phyloP scores from a whole-genome alignment of 2,113 vertebrate species.

The Calyptomena viridis region DNA sequence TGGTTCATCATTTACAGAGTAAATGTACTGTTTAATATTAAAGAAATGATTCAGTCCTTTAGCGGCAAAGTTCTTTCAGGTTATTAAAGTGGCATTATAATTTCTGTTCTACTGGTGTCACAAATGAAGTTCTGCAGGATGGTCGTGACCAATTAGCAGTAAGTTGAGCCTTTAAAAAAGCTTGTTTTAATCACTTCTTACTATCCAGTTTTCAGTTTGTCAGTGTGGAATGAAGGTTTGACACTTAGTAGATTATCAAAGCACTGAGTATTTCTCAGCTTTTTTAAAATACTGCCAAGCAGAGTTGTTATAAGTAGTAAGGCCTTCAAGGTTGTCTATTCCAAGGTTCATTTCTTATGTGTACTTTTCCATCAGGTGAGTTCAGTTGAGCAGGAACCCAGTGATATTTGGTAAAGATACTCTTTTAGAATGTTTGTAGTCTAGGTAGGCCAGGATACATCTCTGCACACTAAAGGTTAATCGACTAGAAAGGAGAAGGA shows the following conservation, averaged over 20 bases:
- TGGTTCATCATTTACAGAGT: slow-evolving; percentile 42
- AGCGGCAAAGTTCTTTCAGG: slow-evolving; percentile 36
- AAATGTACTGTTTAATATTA: slow-evolving; percentile 65
- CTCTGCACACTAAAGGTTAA: background rate
- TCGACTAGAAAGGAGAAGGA: background rate
- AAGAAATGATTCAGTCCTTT: slow-evolving; percentile 45
- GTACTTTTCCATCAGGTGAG: background rate
- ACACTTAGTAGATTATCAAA: background rate
- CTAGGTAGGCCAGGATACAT: background rate
- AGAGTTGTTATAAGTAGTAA: background rate
- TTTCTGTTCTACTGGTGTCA: slow-evolving; percentile 30
- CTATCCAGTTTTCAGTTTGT: background rate
- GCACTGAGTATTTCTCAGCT: background rate
- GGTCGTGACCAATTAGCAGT: slow-evolving; percentile 18
- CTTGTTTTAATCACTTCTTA: background rate
- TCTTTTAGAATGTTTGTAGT: background rate
- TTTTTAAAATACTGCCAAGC: background rate
- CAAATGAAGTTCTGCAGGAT: slow-evolving; percentile 38
- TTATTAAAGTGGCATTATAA: slow-evolving; percentile 44
- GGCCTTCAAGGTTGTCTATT: background rate
- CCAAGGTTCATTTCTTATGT: background rate
- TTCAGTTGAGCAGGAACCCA: background rate
- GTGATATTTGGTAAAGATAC: background rate
- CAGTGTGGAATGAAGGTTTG: background rate
- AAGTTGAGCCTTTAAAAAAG: background rate